phyloP scores from a whole-genome alignment of 2,888 invertebrate species.

The Rotaria magnacalcarata region DNA sequence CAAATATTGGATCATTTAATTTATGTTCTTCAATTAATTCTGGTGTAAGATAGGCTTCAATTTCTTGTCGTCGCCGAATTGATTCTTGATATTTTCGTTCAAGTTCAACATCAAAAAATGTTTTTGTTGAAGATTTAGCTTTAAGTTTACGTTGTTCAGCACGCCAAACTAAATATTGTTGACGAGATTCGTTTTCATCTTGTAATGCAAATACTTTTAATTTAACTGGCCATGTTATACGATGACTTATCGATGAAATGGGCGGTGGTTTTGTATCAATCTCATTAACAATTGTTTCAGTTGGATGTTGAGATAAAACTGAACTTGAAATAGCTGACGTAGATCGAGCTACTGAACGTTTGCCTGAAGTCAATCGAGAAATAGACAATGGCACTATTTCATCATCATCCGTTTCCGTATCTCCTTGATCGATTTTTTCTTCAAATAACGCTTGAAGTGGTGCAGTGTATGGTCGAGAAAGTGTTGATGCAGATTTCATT shows the following conservation, averaged over 20 bases:
- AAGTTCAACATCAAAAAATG: neutral
- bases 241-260: neutral
- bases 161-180: conserved; percentile 7
- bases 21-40: neutral
- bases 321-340: neutral
- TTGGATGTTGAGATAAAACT: neutral
- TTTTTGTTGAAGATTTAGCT: neutral
- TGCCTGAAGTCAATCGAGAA: neutral
- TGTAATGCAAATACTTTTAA: neutral
- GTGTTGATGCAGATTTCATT: too few relatives aligned
- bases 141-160: neutral
- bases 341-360: neutral
- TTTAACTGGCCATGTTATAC: conserved; percentile 6
- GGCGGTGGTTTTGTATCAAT: neutral
- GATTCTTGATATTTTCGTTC: conserved; percentile 5
- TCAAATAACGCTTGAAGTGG: too few relatives aligned
- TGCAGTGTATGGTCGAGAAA: too few relatives aligned
- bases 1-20: conserved; percentile 16
- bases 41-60: neutral
- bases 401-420: neutral
- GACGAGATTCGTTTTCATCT: neutral
- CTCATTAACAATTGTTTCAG: neutral
- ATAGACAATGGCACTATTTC: neutral
- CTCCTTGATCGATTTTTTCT: neutral
- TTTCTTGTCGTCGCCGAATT: conserved; percentile 7